A percentile compares a stretch with the other conserved stretches of the same genome.
Conservation (phyloP, 1,140 invertebrate species). For the Neoseiulus cucumeris region DNA sequence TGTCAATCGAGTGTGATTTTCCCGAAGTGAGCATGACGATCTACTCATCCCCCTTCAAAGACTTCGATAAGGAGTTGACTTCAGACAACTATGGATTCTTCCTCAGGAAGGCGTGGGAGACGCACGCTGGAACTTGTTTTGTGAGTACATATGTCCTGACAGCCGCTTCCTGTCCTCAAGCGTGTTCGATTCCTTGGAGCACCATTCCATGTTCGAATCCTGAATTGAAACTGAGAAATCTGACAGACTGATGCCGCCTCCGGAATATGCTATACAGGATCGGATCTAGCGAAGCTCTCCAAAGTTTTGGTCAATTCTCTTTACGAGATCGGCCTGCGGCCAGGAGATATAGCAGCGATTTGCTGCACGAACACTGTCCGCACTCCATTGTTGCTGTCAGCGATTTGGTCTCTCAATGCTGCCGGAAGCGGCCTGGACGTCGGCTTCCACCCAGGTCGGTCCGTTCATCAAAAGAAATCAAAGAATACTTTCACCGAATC, state of each 20-base stretch:
- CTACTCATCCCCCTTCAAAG: background rate
- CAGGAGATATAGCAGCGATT: background rate
- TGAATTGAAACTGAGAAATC: background rate
- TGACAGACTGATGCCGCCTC: background rate
- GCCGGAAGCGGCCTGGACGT: background rate
- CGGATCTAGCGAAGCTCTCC: background rate
- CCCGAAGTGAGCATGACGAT: background rate
- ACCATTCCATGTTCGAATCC: too few relatives aligned
- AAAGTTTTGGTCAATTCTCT: background rate
- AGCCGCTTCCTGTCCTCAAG: too few relatives aligned
- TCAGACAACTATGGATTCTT: background rate
- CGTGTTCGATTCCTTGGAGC: too few relatives aligned
- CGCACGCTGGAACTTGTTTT: too few relatives aligned
- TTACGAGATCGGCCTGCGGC: background rate
- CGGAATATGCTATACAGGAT: background rate
- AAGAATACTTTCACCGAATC: too few relatives aligned
- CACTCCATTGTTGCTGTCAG: background rate
- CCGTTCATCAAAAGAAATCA: too few relatives aligned
- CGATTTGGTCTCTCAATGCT: background rate
- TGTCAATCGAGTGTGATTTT: too few relatives aligned
- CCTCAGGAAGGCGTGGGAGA: too few relatives aligned
- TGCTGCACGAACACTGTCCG: background rate
- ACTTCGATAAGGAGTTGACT: background rate
- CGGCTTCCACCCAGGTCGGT: background rate
- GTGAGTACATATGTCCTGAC: too few relatives aligned